These are phyloP conservation scores for Hiodon tergisus DNA, from an alignment of 2,113 vertebrate species.

Conservation along the genomic window DNA sequence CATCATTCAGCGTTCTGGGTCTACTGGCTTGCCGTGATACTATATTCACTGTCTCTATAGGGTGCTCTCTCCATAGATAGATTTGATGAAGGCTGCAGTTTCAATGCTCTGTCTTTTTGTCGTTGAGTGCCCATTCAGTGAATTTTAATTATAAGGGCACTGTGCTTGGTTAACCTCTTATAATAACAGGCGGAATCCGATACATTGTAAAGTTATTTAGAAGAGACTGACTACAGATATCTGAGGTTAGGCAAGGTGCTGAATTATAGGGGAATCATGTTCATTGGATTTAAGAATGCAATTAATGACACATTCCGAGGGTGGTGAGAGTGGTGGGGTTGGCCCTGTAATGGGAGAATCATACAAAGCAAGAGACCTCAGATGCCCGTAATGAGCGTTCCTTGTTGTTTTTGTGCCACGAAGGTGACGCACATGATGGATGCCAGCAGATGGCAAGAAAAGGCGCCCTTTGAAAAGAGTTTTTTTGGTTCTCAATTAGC, in stretches of 20 bases:
- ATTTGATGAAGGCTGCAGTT: not conserved
- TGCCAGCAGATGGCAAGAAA: not conserved
- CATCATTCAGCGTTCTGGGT: conserved; percentile 22
- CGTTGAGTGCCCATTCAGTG: not conserved
- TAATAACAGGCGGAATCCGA: not conserved
- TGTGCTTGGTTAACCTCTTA: conserved; percentile 6
- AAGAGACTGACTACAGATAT: not conserved
- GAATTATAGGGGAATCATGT: not conserved
- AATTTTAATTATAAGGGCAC: conserved; percentile 20
- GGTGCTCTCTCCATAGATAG: not conserved
- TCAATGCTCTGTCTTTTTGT: conserved; percentile 9
- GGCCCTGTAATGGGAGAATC: not conserved
- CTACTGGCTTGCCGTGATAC: conserved; percentile 15
- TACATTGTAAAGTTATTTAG: not conserved
- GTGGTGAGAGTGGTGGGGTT: not conserved
- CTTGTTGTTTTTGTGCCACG: not conserved
- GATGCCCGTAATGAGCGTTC: not conserved
- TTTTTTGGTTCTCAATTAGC: conserved; percentile 29
- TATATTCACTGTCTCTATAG: conserved; percentile 3
- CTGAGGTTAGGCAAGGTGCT: not conserved
- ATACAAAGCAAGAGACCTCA: not conserved
- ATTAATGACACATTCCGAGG: not conserved
- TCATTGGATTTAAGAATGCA: not conserved
- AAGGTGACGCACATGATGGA: not conserved
- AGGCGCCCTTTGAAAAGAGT: conserved; percentile 10